Base-by-base conservation (phyloP, 1,140 invertebrate species). In the Calosoma granatense region DNA sequence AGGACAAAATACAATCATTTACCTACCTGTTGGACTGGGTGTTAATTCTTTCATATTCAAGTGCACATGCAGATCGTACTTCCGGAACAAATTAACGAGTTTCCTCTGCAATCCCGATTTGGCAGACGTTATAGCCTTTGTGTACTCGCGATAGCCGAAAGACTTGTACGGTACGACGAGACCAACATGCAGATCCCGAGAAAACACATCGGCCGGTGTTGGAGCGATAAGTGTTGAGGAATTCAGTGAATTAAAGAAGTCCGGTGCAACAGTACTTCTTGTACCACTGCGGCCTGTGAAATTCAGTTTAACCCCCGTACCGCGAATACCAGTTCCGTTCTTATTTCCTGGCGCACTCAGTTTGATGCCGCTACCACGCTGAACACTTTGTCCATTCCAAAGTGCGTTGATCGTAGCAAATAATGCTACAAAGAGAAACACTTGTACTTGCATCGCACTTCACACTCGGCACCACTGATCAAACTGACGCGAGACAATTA, bases 1-100 rank as follows among this genome's bases (percentile, higher is more conserved):
- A n/a, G n/a, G n/a, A n/a, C n/a, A n/a, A n/a, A n/a, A n/a, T n/a
- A n/a, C n/a, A n/a, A n/a, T n/a, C n/a, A n/a, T n/a, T n/a, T n/a
- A 78, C 80, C 83, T 72, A 88, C 86, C 82, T 71, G 81, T 88
- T 51, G 88, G 87, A 75, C 84, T 88, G 26, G 87, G 87, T 54
- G 83, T 87, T 58, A 88, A 74, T 63, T 81, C 81, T 65, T 86
- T 81, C 80, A 85, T 87, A 56, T 76, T 79, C 64, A 84, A 81
- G 62, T 80, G 79, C 60, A 85, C 80, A 62, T 82, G 79, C 56
- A 87, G 79, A 63, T 82, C 83, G 71, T 85, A 83, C 62, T 77
- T 75, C 65, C 84, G 81, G 67, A 86, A 82, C 56, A 86, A 75
- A 65, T 76, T 80, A 36, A 64, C 64, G 56, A 85, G 72, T 71